Conservation (phyloP, 2,797 vertebrate species). For the Melanotaenia pygmaea region DNA sequence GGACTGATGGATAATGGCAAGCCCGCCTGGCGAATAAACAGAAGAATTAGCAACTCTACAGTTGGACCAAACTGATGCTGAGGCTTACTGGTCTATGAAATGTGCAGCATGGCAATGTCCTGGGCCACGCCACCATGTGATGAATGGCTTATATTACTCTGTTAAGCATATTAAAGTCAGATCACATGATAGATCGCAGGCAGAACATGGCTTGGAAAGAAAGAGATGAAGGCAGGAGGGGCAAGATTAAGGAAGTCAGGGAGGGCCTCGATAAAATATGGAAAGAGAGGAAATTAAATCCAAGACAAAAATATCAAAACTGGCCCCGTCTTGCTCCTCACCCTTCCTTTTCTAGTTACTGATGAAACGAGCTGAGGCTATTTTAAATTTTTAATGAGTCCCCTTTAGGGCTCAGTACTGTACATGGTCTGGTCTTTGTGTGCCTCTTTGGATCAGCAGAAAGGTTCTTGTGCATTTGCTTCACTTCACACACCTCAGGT, state of each 20-base stretch:
- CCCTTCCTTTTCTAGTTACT: slow-evolving; percentile 58
- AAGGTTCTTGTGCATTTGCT: slow-evolving; percentile 42
- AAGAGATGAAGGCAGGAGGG: slow-evolving; percentile 32
- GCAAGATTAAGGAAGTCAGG: slow-evolving; percentile 36
- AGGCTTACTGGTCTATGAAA: slow-evolving; percentile 78
- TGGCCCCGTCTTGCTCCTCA: slow-evolving; percentile 16
- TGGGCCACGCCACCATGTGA: slow-evolving; percentile 70
- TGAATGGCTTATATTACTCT: slow-evolving; percentile 77
- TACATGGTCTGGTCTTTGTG: slow-evolving; percentile 38
- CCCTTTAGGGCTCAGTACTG: slow-evolving; percentile 34
- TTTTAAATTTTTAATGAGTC: slow-evolving; percentile 75
- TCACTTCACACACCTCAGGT: slow-evolving; percentile 54
- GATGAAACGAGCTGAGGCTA: slow-evolving; percentile 67
- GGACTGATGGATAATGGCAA: slow-evolving; percentile 59
- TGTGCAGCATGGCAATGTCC: slow-evolving; percentile 69
- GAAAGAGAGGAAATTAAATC: slow-evolving; percentile 83
- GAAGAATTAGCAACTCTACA: slow-evolving; percentile 73
- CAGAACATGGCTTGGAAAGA: slow-evolving; percentile 45
- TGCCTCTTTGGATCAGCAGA: slow-evolving; percentile 31
- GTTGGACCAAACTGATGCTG: slow-evolving; percentile 55
- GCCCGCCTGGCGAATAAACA: slow-evolving; percentile 72
- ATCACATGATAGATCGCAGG: slow-evolving; percentile 76
- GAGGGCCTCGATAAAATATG: slow-evolving; percentile 76
- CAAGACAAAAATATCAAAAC: slow-evolving; percentile 79
- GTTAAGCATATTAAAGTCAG: slow-evolving; percentile 83